Evolutionary conservation across 2,797 vertebrate genomes (phyloP).

Genomic region (Cossypha caffra): DNA sequence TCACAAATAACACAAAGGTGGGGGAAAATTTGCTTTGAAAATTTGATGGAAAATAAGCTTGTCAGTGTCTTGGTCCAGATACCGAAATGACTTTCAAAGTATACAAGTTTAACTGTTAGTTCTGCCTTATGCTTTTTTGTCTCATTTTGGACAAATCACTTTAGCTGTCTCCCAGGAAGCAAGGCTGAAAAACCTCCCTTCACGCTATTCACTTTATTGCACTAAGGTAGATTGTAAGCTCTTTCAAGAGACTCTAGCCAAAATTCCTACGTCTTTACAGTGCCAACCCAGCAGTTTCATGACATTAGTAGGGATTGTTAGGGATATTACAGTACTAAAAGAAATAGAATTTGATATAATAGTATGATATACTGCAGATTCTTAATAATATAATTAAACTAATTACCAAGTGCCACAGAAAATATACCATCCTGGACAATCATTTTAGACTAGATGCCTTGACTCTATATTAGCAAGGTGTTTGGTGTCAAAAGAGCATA

Average conservation of each 20-base stretch:
- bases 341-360: neutral
- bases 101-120: neutral
- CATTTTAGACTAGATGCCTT: neutral
- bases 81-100: neutral
- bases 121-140: neutral
- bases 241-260: neutral
- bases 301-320: neutral
- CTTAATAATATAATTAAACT: neutral
- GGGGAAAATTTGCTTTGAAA: neutral
- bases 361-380: neutral
- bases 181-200: neutral
- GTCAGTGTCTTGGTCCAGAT: neutral
- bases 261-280: neutral
- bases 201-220: neutral
- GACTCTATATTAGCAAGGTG: neutral
- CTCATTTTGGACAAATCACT: neutral
- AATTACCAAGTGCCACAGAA: neutral
- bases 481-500: neutral
- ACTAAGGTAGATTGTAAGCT: neutral
- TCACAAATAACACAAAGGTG: accelerated
- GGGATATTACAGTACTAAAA: neutral
- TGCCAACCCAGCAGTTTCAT: neutral
- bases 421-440: neutral
- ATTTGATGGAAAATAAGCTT: neutral
- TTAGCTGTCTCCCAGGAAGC: neutral